Conservation (phyloP, 1,140 invertebrate genomes). For the Scylla paramamosain region DNA sequence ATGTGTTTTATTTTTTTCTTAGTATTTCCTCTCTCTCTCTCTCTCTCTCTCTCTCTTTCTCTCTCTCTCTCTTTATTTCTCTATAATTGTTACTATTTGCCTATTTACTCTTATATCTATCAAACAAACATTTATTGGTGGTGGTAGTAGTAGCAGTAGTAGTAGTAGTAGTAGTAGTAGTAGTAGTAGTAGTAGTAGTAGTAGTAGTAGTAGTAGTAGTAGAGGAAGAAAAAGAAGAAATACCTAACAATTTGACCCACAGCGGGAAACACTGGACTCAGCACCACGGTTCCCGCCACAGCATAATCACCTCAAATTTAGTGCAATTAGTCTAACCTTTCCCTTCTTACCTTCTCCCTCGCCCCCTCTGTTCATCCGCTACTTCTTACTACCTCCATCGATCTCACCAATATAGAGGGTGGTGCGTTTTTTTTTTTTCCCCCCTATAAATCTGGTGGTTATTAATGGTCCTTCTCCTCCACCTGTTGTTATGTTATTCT, state of each 20-base stretch:
- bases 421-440: not conserved
- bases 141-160: too few relatives aligned
- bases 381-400: not conserved
- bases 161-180: constrained; percentile 12
- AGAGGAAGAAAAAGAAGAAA: not conserved
- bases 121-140: too few relatives aligned
- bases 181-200: constrained; percentile 23
- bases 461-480: not conserved
- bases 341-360: not conserved
- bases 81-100: too few relatives aligned
- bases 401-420: not conserved
- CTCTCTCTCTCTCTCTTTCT: too few relatives aligned
- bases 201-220: constrained; percentile 21
- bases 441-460: not conserved
- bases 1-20: too few relatives aligned
- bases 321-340: not conserved
- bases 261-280: too few relatives aligned
- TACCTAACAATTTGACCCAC: not conserved
- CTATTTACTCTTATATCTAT: too few relatives aligned
- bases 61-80: too few relatives aligned
- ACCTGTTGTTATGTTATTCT: not conserved
- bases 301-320: not conserved
- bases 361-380: not conserved
- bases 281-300: not conserved
- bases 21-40: too few relatives aligned